Conservation (phyloP, 2,797 vertebrate genomes). For the Molossus alvarezi region DNA sequence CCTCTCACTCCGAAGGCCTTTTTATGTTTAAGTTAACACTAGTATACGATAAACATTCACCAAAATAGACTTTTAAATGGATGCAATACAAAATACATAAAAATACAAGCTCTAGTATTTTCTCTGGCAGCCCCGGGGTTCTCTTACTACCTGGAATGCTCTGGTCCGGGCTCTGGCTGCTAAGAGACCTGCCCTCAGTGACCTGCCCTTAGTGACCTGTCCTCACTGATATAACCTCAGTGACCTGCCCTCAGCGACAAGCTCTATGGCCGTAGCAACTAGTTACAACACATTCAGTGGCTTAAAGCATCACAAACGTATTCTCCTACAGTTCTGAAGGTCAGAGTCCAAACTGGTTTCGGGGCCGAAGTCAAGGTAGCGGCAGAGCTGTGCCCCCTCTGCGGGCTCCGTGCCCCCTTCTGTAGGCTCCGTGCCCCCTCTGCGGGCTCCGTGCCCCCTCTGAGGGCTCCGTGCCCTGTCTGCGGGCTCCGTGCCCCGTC, state of each 20-base stretch:
- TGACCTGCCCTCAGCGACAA: background rate
- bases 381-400: background rate
- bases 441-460: too few relatives aligned
- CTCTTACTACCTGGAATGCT: too few relatives aligned
- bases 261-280: rapidly evolving
- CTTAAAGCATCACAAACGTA: background rate
- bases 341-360: background rate
- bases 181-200: too few relatives aligned
- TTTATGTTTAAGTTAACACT: background rate
- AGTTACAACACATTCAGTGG: background rate
- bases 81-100: background rate
- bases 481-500: too few relatives aligned
- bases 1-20: background rate
- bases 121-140: background rate
- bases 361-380: background rate
- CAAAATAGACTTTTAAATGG: background rate
- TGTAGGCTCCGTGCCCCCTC: too few relatives aligned
- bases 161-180: background rate
- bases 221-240: rapidly evolving
- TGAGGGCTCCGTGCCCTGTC: too few relatives aligned
- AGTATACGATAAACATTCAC: background rate
- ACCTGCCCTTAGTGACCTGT: background rate
- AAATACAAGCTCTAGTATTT: background rate
- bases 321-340: background rate
- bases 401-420: too few relatives aligned